Conservation (phyloP, 2,888 invertebrate genomes). For the Lymantria monacha region DNA sequence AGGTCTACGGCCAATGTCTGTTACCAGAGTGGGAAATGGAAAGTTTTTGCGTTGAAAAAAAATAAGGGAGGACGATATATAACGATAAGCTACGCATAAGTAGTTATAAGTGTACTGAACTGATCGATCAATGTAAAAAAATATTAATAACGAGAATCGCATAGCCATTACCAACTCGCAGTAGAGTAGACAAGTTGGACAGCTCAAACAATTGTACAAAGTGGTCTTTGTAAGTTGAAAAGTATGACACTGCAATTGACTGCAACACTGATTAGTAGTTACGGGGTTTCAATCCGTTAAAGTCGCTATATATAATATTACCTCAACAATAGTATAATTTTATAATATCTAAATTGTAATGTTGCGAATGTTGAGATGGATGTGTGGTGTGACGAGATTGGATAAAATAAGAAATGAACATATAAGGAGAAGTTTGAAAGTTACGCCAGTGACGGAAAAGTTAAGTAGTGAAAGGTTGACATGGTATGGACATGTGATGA, state of each 20-base stretch:
- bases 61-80: background rate
- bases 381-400: too few species aligned
- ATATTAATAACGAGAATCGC: constrained; percentile 35
- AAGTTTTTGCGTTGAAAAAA: too few species aligned
- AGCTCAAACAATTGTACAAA: constrained; percentile 20
- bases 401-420: too few species aligned
- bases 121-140: constrained; percentile 30
- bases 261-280: constrained; percentile 16
- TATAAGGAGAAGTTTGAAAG: too few species aligned
- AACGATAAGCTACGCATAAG: constrained; percentile 27
- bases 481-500: too few species aligned
- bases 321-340: background rate
- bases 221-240: constrained; percentile 23
- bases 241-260: constrained; percentile 25
- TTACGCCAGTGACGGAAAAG: too few species aligned
- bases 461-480: too few species aligned
- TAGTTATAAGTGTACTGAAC: constrained; percentile 34
- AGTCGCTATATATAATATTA: constrained; percentile 2
- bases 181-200: constrained; percentile 30
- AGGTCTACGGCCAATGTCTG: too few species aligned
- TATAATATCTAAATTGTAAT: too few species aligned
- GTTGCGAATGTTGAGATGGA: too few species aligned
- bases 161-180: constrained; percentile 19
- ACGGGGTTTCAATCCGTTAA: constrained; percentile 9
- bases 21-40: too few species aligned